These are phyloP conservation scores for Scrobipalpa costella DNA, from an alignment of 2,888 invertebrate genomes.

Conservation along the genomic window DNA sequence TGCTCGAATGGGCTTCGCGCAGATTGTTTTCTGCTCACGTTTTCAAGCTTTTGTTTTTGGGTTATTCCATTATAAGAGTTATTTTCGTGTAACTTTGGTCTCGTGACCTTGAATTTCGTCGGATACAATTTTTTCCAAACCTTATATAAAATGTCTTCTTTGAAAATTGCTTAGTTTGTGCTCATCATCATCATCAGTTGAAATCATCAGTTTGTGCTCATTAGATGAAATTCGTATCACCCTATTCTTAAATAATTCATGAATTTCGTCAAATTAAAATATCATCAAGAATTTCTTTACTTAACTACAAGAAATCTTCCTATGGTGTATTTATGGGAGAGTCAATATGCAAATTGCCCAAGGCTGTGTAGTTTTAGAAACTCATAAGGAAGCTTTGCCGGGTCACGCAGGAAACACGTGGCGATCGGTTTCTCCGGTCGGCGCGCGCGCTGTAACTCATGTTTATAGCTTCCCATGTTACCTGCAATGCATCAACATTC, in stretches of 20 bases:
- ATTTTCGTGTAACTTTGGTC: background rate
- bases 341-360: constrained; percentile 14
- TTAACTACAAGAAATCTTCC: background rate
- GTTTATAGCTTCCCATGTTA: constrained; percentile 50
- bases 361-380: constrained; percentile 33
- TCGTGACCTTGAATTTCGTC: too few species aligned
- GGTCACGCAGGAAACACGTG: constrained; percentile 45
- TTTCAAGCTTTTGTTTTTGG: constrained; percentile 30
- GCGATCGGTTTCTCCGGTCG: constrained; percentile 47
- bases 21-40: constrained; percentile 33
- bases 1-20: constrained; percentile 35
- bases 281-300: too few species aligned
- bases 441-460: constrained; percentile 41
- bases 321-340: background rate
- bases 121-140: background rate
- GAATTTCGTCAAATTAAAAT: background rate
- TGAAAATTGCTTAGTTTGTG: too few species aligned
- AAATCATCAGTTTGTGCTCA: too few species aligned
- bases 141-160: too few species aligned
- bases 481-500: constrained; percentile 32
- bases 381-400: constrained; percentile 38
- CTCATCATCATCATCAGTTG: too few species aligned
- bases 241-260: background rate
- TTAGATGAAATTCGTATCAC: background rate
- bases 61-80: constrained; percentile 4